A percentile compares a stretch with the other conserved stretches of the same genome.
Conservation (phyloP, 2,797 vertebrate species). For the Rousettus madagascariensis region DNA sequence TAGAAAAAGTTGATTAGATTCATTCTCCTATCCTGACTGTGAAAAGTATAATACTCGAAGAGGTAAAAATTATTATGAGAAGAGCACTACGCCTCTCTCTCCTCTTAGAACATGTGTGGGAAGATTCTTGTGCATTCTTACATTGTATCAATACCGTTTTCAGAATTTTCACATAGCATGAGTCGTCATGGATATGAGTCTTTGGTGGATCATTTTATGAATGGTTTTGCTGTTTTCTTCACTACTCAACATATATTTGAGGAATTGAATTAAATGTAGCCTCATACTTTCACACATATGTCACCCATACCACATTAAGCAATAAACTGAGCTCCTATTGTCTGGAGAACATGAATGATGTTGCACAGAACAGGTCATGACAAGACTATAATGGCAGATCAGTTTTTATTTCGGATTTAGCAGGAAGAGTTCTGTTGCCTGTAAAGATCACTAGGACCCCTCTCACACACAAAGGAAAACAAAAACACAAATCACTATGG, state of each 20-base stretch:
- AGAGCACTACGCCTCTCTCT: not conserved
- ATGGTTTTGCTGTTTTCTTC: not conserved
- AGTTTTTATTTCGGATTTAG: not conserved
- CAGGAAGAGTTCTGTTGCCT: not conserved
- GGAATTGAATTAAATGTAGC: not conserved
- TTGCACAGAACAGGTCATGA: not conserved
- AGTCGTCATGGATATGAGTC: slow-evolving; percentile 5
- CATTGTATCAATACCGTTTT: not conserved
- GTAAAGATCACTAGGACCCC: not conserved
- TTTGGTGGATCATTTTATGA: not conserved
- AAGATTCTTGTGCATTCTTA: not conserved
- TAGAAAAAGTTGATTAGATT: slow-evolving; percentile 28
- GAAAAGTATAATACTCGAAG: not conserved
- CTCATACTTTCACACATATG: not conserved
- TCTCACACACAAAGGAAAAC: not conserved
- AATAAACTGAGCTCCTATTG: not conserved
- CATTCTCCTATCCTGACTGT: not conserved
- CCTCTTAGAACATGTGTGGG: slow-evolving; percentile 28
- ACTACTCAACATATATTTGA: not conserved
- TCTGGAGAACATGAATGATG: not conserved
- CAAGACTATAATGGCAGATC: not conserved
- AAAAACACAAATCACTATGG: not conserved
- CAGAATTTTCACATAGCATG: not conserved
- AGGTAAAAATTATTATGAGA: slow-evolving; percentile 42
- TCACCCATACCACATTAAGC: not conserved